Base-by-base conservation (phyloP, 2,888 invertebrate genomes). In the Rhopalosiphum nymphaeae region DNA sequence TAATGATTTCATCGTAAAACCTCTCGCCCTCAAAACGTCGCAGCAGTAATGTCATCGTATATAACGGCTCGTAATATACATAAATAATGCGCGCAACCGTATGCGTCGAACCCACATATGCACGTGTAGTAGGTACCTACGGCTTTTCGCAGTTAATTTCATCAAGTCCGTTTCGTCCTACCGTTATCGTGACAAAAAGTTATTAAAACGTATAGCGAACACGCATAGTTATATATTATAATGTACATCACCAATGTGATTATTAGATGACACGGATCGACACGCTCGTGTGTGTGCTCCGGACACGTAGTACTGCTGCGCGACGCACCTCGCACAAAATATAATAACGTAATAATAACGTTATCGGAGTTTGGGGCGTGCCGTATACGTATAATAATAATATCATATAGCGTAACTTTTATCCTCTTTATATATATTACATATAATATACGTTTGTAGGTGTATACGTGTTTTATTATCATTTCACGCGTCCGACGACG, bases 161-260 rank as follows among this genome's bases (percentile, higher is more conserved):
- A 36, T 78, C 78, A 36, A 78, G 78, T 78, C 36, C 78, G 21
- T 36, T 78, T 36, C 36, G 36, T 78, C 36, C 36, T 1, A 21
- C n/a, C 67, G 67, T 67, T 67, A 67, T 78, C 78, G 36, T 78
- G 36, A 78, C 78, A 78, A 78, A 78, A 78, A 78, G 78, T 78
- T 42, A 78, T 78, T 78, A 36, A 78, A 36, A 78, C 36, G 36
- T 25, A 21, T 9, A 36, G 36, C 78, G 36, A 21, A 78, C 78
- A 21, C 78, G 44, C 44, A 46, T 46, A 7, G 44, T 46, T 0
- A 46, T 46, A 46, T 46, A n/a, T 61, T 78, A 36, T 36, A 21
- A 21, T 36, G 21, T 9, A 57, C 36, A 36, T 9, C 36, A 11
- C 21, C 78, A 36, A 78, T 78, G 78, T 21, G 21, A 78, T 78